Conservation (phyloP, 2,888 invertebrate genomes). For the Stegophylla sp. region DNA sequence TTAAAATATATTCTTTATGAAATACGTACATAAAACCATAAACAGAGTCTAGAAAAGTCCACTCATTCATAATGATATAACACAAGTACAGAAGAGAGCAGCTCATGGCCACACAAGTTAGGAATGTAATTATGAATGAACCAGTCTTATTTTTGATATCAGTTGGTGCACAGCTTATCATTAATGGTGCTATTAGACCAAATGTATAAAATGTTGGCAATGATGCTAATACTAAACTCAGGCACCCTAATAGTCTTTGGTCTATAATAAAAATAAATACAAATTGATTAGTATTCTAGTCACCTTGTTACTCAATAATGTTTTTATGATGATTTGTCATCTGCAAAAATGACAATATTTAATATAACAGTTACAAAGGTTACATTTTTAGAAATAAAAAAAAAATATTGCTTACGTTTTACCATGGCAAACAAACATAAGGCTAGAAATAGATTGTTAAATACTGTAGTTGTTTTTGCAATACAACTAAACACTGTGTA, state of each 20-base stretch:
- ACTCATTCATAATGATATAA: slow-evolving; percentile 72
- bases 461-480: slow-evolving; percentile 87
- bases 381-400: not conserved
- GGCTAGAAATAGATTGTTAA: slow-evolving; percentile 84
- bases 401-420: slow-evolving; percentile 65
- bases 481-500: slow-evolving; percentile 85
- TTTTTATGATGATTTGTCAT: not conserved
- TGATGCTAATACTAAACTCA: slow-evolving; percentile 78
- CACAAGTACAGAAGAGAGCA: slow-evolving; percentile 70
- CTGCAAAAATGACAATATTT: not conserved
- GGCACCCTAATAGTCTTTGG: slow-evolving; percentile 65
- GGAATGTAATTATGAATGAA: slow-evolving; percentile 42
- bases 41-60: slow-evolving; percentile 73
- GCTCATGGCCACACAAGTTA: slow-evolving; percentile 36
- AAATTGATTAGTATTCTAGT: not conserved
- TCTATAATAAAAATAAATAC: slow-evolving; percentile 37
- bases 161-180: slow-evolving; percentile 70
- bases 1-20: slow-evolving; percentile 14
- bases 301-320: too few species aligned
- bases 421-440: slow-evolving; percentile 75
- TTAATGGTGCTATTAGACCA: slow-evolving; percentile 80
- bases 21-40: slow-evolving; percentile 82
- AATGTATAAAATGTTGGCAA: slow-evolving; percentile 85
- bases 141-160: slow-evolving; percentile 56
- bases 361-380: not conserved